Evolutionary conservation across 2,113 vertebrate species (phyloP), one percentile per base, ranked within the genome.

Genomic region (Prochilodus magdalenae): DNA sequence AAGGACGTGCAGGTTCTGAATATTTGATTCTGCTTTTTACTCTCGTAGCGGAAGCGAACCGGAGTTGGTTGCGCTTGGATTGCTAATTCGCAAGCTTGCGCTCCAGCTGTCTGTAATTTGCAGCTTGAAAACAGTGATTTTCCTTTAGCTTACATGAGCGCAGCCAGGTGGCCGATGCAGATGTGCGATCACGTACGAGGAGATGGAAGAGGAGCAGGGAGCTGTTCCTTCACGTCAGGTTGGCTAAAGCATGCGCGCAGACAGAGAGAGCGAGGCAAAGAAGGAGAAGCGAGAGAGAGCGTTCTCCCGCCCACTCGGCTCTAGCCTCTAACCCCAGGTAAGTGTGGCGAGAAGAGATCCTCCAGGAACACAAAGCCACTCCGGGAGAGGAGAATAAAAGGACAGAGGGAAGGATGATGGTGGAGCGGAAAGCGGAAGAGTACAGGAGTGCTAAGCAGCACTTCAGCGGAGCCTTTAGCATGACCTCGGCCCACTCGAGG

Each of bases 401-500:
- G 69, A 76, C 49, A 75, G 29, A 62, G 55, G 5, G 69, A 33
- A 16, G 59, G 59, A 20, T 36, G 47, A 20, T 36, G 47, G 73
- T 12, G 36, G 11, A 72, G 77, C 40, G 29, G 33, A 53, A 84
- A 36, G 44, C 51, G 27, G 57, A 75, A 70, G 65, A 79, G 69
- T 53, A 71, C 22, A 85, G 66, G 69, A 73, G 29, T 49, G 26
- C 76, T 76, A 76, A 79, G 77, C 26, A 70, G 47, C 26, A 73
- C 80, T 85, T 85, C 75, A 79, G 27, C 60, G 15, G 29, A 29
- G 33, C 62, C 74, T 36, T 77, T 73, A 49, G 70, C 63, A 36
- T 57, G 80, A 74, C 80, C 55, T 40, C 49, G 26, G 67, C 76
- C 80, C 65, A 82, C 80, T 82, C 70, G n/a, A 79, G 80, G 80